Conservation (phyloP, 2,113 vertebrate genomes). For the Regulus satrapa region DNA sequence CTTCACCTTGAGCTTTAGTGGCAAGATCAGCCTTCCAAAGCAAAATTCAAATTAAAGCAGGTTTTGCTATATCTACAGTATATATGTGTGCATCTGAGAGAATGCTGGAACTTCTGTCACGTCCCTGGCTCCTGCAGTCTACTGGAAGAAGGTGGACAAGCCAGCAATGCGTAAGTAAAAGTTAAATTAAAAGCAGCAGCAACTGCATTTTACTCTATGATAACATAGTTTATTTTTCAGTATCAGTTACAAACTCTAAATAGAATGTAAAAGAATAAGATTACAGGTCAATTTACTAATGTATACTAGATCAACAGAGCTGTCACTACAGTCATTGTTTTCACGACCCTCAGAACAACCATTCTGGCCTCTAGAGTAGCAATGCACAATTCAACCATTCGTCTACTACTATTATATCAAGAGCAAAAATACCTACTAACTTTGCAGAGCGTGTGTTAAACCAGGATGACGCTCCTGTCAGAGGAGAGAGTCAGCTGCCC, state of each 20-base stretch:
- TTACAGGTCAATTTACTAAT: neutral
- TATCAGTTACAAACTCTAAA: neutral
- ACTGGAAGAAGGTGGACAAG: neutral
- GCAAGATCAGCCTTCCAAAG: neutral
- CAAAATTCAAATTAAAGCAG: neutral
- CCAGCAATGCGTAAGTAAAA: neutral
- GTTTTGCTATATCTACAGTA: neutral
- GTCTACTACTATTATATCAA: neutral
- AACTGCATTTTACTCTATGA: neutral
- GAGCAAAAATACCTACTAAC: neutral
- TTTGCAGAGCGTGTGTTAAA: neutral
- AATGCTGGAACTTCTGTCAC: neutral
- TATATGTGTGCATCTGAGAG: neutral
- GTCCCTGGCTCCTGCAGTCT: neutral
- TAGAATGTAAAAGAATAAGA: neutral
- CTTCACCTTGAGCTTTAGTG: neutral
- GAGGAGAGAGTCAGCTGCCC: accelerated
- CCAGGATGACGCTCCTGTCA: neutral
- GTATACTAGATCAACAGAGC: neutral
- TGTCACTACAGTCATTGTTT: neutral
- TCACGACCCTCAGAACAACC: neutral
- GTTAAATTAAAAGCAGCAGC: neutral
- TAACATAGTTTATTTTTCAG: neutral
- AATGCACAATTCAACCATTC: neutral
- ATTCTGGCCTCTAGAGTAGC: neutral